Percentiles rank a stretch among this genome's conserved stretches.
These are phyloP conservation scores for Spongilla lacustris DNA, from an alignment of 37 sponge, comb jelly and placozoan species.

Conservation along the genomic window DNA sequence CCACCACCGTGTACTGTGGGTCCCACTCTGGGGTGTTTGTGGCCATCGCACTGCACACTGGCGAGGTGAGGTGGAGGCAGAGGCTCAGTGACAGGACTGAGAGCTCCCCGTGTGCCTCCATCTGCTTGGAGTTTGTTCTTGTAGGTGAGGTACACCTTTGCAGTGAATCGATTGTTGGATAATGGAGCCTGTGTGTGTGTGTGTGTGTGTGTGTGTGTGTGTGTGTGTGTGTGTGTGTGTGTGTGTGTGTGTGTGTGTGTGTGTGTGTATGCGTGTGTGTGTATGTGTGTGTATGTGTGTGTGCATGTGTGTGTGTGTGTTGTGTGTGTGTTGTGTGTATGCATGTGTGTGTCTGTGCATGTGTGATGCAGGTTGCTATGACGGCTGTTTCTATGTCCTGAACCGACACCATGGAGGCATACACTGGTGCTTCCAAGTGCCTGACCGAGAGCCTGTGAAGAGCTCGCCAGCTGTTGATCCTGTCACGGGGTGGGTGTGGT, in stretches of 20 bases:
- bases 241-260: not conserved
- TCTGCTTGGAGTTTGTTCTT: conserved; percentile 65
- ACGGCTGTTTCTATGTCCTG: conserved; percentile 75
- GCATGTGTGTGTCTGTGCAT: not conserved
- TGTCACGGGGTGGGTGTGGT: conserved; percentile 79
- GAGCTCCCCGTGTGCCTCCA: conserved; percentile 77
- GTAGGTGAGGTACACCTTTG: conserved; percentile 83
- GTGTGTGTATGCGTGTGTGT: not conserved
- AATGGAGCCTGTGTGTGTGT: not conserved
- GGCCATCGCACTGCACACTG: conserved; percentile 45
- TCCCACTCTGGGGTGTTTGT: conserved; percentile 84
- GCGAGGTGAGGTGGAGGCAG: conserved; percentile 60
- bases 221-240: not conserved
- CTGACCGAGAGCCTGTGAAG: conserved; percentile 69
- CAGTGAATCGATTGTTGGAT: no score
- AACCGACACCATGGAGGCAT: conserved; percentile 38
- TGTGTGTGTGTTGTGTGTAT: no score
- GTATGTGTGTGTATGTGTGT: no score
- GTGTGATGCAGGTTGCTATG: conserved; percentile 74
- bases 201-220: not conserved
- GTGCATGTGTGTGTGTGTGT: no score
- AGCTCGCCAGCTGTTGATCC: conserved; percentile 81
- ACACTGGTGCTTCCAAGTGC: conserved; percentile 58
- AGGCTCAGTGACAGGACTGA: conserved; percentile 76
- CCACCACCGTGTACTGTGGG: conserved; percentile 61